phyloP scores from a whole-genome alignment of 2,888 invertebrate genomes.

The Iphiclides podalirius region DNA sequence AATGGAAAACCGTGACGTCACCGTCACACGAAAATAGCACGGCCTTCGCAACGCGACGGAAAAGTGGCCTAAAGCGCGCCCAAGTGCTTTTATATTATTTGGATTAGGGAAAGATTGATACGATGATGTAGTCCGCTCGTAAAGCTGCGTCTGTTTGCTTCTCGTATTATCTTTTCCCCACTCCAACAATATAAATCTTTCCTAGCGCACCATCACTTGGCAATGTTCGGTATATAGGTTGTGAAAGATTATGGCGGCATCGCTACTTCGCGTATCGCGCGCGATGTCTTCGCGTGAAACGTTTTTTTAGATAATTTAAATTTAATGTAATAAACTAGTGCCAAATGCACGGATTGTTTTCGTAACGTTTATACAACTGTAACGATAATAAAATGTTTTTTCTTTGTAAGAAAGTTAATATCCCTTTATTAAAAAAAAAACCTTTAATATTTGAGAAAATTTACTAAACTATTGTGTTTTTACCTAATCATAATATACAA shows the following conservation, averaged over 20 bases:
- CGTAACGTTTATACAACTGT: too few species aligned
- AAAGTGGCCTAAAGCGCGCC: slow-evolving; percentile 51
- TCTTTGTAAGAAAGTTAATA: too few species aligned
- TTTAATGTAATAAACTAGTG: too few species aligned
- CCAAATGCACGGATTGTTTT: too few species aligned
- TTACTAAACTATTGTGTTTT: too few species aligned
- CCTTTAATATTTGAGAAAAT: too few species aligned
- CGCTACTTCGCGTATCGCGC: neutral
- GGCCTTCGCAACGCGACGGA: slow-evolving; percentile 64
- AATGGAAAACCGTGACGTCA: slow-evolving; percentile 62
- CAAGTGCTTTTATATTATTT: slow-evolving; percentile 32
- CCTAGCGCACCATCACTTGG: slow-evolving; percentile 6
- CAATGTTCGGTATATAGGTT: neutral
- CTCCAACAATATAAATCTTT: slow-evolving; percentile 21
- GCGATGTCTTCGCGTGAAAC: neutral
- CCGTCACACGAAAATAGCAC: slow-evolving; percentile 53
- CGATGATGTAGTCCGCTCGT: slow-evolving; percentile 33
- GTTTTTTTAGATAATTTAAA: too few species aligned
- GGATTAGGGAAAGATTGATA: slow-evolving; percentile 45
- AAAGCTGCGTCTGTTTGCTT: slow-evolving; percentile 21
- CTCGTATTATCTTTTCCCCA: slow-evolving; percentile 18
- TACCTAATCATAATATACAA: too few species aligned
- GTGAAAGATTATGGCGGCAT: neutral
- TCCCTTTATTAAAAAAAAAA: too few species aligned
- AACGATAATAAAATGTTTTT: too few species aligned